Evolutionary conservation across 2,797 vertebrate species (phyloP), one percentile per base, ranked within the genome.

Genomic region (Pangasius krempfi): DNA sequence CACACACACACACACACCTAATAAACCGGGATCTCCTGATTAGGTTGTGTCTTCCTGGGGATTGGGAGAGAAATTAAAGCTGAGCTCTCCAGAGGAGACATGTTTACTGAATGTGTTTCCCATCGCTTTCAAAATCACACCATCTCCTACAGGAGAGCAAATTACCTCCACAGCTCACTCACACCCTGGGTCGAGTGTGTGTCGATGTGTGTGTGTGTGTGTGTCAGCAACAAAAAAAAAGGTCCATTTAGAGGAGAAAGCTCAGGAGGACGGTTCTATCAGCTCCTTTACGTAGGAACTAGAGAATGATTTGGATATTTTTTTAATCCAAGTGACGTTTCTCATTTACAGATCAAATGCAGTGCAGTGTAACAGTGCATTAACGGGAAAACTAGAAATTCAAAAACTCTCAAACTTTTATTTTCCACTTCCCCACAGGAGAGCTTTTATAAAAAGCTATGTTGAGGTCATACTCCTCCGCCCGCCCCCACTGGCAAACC

Each of bases 71-170:
- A 72, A 84, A 84, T 88, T 47, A 84, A 88, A 73, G 81, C 56
- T 0, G 68, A 25, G 54, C 14, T 76, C 80, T 84, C 70, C 87
- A 54, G 87, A 78, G 87, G 60, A 56, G 72, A 79, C 54, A 40
- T 86, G 87, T 88, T 88, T 88, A 79, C 73, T 8, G 33, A 56
- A 62, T 56, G 75, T 44, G 83, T 60, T 64, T 80, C 73, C 80
- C 62, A 79, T 78, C 22, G 30, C 73, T 88, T 64, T 80, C 72
- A 30, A 85, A 88, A 88, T 88, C 87, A 84, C 83, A 68, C 72
- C 56, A 0, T 85, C 47, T 85, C 73, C 73, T 64, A 68, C 25
- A 37, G 54, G 83, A 85, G 10, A 37, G 25, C 47, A 70, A 85
- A 88, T 88, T 88, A 88, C 68, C 87, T 76, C 81, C 56, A 27